phyloP scores from a whole-genome alignment of 1,140 invertebrate species.

The Odontomachus brunneus region DNA sequence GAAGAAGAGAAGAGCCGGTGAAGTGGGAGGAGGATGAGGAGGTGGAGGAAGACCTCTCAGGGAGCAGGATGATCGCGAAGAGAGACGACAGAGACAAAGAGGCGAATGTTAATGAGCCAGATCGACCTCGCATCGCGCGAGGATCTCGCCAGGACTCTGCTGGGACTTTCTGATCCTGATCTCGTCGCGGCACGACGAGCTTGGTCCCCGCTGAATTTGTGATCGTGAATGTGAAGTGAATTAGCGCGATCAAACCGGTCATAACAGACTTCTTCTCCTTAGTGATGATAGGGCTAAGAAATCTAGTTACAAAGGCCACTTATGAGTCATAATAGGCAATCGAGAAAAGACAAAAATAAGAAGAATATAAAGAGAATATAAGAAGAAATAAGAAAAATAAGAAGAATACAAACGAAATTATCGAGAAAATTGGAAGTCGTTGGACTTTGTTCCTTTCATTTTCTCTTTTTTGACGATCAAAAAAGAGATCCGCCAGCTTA shows the following conservation, averaged over 20 bases:
- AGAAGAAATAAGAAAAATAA: too few species aligned
- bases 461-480: too few species aligned
- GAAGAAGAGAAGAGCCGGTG: constrained; percentile 44
- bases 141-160: constrained; percentile 1
- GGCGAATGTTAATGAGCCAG: constrained; percentile 72
- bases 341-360: background rate
- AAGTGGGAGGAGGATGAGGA: constrained; percentile 45
- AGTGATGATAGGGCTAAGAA: too few species aligned
- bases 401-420: too few species aligned
- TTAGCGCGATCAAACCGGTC: background rate
- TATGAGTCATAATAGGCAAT: too few species aligned
- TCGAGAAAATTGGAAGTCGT: too few species aligned
- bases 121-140: constrained; percentile 62
- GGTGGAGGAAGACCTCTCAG: constrained; percentile 64
- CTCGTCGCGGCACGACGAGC: background rate
- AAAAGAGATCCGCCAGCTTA: too few species aligned
- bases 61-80: constrained; percentile 62
- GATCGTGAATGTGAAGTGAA: constrained; percentile 5
- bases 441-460: too few species aligned
- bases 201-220: background rate
- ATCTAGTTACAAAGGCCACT: too few species aligned
- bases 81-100: constrained; percentile 72
- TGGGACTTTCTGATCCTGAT: constrained; percentile 48
- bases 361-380: too few species aligned
- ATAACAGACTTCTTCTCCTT: too few species aligned